Evolutionary conservation across 2,888 invertebrate species (phyloP).

Genomic region (Rhimphoctona megacephalus): DNA sequence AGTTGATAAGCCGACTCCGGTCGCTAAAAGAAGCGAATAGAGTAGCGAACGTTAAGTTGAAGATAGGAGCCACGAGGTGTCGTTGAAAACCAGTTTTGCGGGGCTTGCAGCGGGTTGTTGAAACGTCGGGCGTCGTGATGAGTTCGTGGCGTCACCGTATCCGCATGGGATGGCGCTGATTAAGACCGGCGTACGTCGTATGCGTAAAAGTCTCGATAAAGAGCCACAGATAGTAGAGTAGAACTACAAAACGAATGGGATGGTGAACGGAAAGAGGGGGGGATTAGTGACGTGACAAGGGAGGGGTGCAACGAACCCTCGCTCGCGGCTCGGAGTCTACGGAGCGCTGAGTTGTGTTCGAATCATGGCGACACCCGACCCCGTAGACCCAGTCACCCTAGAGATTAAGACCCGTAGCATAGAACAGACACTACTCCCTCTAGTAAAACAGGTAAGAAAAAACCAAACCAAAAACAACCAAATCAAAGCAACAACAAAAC

Average conservation of each 20-base stretch:
- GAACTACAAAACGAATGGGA: constrained; percentile 51
- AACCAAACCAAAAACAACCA: background rate
- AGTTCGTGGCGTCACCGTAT: constrained; percentile 66
- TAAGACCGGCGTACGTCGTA: constrained; percentile 64
- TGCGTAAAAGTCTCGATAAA: constrained; percentile 29
- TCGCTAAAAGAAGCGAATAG: background rate
- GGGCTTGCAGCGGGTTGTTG: background rate
- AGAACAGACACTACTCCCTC: constrained; percentile 96
- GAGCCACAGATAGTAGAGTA: constrained; percentile 13
- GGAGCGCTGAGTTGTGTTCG: constrained; percentile 83
- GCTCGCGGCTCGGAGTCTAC: constrained; percentile 80
- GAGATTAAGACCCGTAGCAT: constrained; percentile 97
- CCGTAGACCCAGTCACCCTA: constrained; percentile 87
- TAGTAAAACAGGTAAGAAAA: constrained; percentile 95
- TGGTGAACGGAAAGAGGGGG: background rate
- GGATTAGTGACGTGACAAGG: constrained; percentile 56
- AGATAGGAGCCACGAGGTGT: constrained; percentile 7
- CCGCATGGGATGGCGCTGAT: constrained; percentile 46
- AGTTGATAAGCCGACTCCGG: background rate
- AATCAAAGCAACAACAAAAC: background rate
- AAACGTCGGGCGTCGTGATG: constrained; percentile 44
- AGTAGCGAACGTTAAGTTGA: background rate
- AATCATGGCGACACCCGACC: constrained; percentile 88
- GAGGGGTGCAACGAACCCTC: constrained; percentile 83
- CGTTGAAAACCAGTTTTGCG: background rate